phyloP scores from a whole-genome alignment of 2,113 vertebrate species.

The Rhinolophus sinicus region DNA sequence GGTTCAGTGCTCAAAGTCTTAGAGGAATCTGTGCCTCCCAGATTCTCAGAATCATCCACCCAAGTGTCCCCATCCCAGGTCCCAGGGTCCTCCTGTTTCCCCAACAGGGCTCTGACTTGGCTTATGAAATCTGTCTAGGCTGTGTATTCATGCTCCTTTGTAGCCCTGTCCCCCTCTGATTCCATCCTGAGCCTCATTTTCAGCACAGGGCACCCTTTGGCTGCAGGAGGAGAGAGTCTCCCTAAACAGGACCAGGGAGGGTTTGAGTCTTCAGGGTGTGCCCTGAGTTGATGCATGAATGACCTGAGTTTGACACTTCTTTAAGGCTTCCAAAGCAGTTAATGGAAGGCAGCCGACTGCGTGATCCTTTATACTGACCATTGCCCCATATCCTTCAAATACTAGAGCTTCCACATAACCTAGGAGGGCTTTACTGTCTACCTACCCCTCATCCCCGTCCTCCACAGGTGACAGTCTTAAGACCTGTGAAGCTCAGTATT shows the following conservation, averaged over 20 bases:
- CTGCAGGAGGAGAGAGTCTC: neutral
- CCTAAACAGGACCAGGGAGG: neutral
- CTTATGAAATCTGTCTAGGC: too few relatives aligned
- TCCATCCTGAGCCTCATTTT: neutral
- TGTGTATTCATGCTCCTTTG: neutral
- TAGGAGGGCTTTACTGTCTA: fast-evolving
- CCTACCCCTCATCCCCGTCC: too few relatives aligned
- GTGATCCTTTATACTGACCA: fast-evolving
- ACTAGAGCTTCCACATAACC: neutral
- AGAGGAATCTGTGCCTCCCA: neutral
- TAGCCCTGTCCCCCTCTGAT: neutral
- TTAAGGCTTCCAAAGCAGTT: neutral
- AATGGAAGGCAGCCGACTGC: neutral
- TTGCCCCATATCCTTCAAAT: fast-evolving
- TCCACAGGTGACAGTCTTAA: neutral
- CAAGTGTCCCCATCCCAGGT: neutral
- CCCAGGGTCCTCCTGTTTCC: neutral
- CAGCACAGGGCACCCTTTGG: neutral
- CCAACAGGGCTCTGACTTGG: neutral
- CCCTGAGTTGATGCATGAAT: neutral
- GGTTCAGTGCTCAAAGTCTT: neutral
- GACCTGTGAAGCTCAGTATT: neutral
- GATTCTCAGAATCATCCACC: neutral
- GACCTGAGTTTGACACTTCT: neutral
- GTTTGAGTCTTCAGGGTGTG: neutral